Base-by-base conservation (phyloP, 1,140 invertebrate genomes). In the Oedothorax gibbosus region DNA sequence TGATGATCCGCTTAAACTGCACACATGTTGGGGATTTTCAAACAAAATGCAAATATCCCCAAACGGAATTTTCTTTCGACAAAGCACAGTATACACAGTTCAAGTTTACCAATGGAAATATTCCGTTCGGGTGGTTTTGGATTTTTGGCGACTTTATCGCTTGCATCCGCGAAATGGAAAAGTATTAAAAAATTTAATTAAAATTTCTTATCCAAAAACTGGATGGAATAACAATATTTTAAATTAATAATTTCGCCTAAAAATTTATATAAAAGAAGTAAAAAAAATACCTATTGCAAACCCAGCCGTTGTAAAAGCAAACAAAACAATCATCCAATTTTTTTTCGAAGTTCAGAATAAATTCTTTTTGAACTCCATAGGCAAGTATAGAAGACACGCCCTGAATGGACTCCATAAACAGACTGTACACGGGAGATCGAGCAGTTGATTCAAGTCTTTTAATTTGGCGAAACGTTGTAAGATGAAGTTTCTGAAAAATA, bases 381-480 rank as follows among this genome's bases (percentile, higher is more conserved):
- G 90, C 90, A 71, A 89, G 66, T 68, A 91, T 91, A 11, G 88
- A 89, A 21, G 87, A 84, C 2, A 90, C 89, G 1, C 90, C 90
- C 77, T 88, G 82, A 56, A 91, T 88, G 2, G 90, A 89, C 87
- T 91, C 90, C 62, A 88, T 49, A 86, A 93, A 92, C 85, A 92
- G 90, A 56, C 89, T 90, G 86, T 91, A 93, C 35, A 92, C 90
- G 0, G 90, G 92, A 35, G 91, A 92, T 15, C 91, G 88, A 5
- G 91, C 89, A 4, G 89, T 90, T 1, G 91, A 91, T 86, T 92
- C 91, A 8, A 93, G 88, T 53, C 92, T 86, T 87, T 91, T 91
- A 75, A 92, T 86, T 86, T 92, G 92, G 10, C 92, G 85, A 2
- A 91, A 90, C 8, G 91, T 91, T n/a, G 89, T 89, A 6, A 93